Percentiles rank a stretch among this genome's conserved stretches.
phyloP scores from a whole-genome alignment of 2,113 vertebrate species.

The Callithrix jacchus region DNA sequence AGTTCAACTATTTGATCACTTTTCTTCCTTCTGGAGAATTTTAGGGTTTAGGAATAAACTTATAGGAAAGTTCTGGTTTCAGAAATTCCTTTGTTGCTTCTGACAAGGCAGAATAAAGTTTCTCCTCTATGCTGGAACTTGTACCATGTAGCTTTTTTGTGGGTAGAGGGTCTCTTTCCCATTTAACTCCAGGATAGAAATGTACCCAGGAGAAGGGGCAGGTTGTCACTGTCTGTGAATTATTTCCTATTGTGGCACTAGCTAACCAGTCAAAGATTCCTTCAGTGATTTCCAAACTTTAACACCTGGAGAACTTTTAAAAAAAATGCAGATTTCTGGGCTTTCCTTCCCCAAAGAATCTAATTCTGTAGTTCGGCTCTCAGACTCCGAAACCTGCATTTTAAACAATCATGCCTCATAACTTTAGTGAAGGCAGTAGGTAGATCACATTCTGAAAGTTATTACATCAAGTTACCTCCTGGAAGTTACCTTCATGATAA shows the following conservation, averaged over 20 bases:
- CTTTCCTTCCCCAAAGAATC: background rate
- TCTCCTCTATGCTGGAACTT: background rate
- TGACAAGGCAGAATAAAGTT: background rate
- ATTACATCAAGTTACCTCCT: background rate
- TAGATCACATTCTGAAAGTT: background rate
- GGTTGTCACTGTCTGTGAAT: background rate
- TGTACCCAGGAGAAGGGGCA: too few relatives aligned
- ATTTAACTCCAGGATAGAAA: background rate
- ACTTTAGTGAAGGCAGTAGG: background rate
- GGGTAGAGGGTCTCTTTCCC: fast-evolving
- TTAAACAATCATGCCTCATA: background rate
- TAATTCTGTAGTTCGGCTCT: background rate
- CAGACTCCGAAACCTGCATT: background rate
- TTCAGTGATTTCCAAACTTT: background rate
- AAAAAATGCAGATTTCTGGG: background rate
- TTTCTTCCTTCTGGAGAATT: background rate
- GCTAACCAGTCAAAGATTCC: background rate
- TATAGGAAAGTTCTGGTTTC: background rate
- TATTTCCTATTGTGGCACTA: background rate
- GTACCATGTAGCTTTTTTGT: background rate
- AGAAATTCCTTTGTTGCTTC: background rate
- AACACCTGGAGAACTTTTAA: background rate
- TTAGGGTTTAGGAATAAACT: background rate
- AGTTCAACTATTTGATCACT: background rate
- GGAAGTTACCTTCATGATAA: background rate